A percentile compares a stretch with the other conserved stretches of the same genome.
These are phyloP conservation scores for Patagioenas fasciata DNA, from an alignment of 2,113 vertebrate genomes.

Conservation along the genomic window DNA sequence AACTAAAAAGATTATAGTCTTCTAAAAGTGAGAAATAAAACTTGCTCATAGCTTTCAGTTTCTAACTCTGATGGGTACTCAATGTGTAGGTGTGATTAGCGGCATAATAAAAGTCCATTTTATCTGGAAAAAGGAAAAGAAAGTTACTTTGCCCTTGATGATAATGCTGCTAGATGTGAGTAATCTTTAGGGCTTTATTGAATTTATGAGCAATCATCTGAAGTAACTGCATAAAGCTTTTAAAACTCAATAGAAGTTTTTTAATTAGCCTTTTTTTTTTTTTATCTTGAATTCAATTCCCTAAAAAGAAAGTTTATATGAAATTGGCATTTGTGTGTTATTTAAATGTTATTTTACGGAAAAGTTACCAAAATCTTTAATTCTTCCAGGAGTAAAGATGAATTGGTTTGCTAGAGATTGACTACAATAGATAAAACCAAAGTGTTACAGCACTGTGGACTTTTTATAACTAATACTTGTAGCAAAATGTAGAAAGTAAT, in stretches of 20 bases:
- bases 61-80: background rate
- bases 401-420: background rate
- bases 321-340: background rate
- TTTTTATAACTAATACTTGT: background rate
- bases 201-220: constrained; percentile 28
- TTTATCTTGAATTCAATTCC: background rate
- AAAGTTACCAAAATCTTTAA: background rate
- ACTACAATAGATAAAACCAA: background rate
- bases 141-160: constrained; percentile 23
- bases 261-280: background rate
- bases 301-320: background rate
- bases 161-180: background rate
- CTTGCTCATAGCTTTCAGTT: background rate
- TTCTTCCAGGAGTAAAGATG: background rate
- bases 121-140: background rate
- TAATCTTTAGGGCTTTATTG: constrained; percentile 22
- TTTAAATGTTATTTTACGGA: background rate
- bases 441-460: background rate
- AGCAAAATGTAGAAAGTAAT: background rate
- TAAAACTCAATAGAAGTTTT: background rate
- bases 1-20: background rate
- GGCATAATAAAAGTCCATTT: constrained; percentile 50
- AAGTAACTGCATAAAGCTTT: background rate
- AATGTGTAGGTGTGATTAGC: constrained; percentile 16
- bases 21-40: background rate